phyloP scores from a whole-genome alignment of 2,888 invertebrate genomes.

The Cephus runcator region DNA sequence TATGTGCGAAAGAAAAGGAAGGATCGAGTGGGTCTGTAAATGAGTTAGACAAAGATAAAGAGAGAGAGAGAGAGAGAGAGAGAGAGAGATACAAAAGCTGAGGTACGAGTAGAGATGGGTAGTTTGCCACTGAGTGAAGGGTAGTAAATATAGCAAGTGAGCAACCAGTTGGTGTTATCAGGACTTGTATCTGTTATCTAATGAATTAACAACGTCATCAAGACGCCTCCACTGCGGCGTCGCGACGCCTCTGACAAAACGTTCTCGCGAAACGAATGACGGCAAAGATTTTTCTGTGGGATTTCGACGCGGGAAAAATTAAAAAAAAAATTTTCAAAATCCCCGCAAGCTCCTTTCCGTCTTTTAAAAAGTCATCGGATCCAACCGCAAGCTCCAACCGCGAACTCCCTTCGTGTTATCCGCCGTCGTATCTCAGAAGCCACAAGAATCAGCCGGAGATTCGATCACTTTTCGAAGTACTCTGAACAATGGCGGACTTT shows the following conservation, averaged over 20 bases:
- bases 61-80: conserved; percentile 1
- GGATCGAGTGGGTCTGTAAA: not conserved
- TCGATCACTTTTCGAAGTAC: not conserved
- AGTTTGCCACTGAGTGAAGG: not conserved
- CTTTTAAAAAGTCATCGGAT: not conserved
- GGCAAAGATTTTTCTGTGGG: not conserved
- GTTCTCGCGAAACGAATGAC: not conserved
- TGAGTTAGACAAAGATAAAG: not conserved
- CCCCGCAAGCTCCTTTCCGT: not conserved
- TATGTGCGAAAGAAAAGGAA: not conserved
- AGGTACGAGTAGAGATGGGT: not conserved
- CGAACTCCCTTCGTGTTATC: not conserved
- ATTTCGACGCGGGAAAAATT: not conserved
- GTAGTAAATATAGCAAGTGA: not conserved
- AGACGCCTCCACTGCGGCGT: not conserved
- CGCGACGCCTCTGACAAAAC: not conserved
- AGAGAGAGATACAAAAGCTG: not conserved
- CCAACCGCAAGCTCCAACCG: not conserved
- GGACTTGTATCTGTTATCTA: not conserved
- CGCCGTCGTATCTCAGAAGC: not conserved
- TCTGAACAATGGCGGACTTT: not conserved
- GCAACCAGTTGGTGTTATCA: not conserved
- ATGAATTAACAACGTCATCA: not conserved
- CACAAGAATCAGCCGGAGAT: not conserved
- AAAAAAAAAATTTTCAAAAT: not conserved